Conservation (phyloP, 2,888 invertebrate species). For the Cheilosia scutellata region DNA sequence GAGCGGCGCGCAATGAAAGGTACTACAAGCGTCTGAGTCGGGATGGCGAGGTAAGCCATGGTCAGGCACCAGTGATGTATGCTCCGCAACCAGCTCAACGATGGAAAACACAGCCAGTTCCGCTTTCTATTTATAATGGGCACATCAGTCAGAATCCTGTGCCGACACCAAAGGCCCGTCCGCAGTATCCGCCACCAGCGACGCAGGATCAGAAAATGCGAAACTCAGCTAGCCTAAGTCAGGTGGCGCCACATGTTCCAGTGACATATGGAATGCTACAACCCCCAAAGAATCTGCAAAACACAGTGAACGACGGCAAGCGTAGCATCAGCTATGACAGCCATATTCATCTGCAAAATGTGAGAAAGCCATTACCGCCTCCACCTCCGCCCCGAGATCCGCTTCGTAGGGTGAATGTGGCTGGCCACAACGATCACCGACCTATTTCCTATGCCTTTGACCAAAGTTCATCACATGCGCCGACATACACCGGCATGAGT, state of each 20-base stretch:
- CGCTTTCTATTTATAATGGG: conserved; percentile 83
- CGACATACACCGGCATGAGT: conserved; percentile 74
- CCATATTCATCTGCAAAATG: conserved; percentile 82
- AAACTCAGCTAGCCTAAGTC: conserved; percentile 79
- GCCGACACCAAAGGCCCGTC: conserved; percentile 11
- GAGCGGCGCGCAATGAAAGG: conserved; percentile 91
- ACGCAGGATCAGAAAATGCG: conserved; percentile 75
- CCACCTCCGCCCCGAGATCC: conserved; percentile 93
- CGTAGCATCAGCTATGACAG: conserved; percentile 84
- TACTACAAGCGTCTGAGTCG: conserved; percentile 90
- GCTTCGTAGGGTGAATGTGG: conserved; percentile 85
- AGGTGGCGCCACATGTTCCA: conserved; percentile 80
- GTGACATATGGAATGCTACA: conserved; percentile 77
- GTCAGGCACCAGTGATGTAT: conserved; percentile 80
- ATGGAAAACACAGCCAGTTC: conserved; percentile 83
- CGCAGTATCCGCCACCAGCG: conserved; percentile 62
- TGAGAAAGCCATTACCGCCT: conserved; percentile 86
- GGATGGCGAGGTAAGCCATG: conserved; percentile 86
- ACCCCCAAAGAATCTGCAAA: conserved; percentile 79
- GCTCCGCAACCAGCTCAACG: conserved; percentile 85
- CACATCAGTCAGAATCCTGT: conserved; percentile 32
- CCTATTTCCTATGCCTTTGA: conserved; percentile 86
- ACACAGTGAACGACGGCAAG: conserved; percentile 80
- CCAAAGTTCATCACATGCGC: conserved; percentile 76
- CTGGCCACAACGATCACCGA: conserved; percentile 80